phyloP scores from a whole-genome alignment of 2,888 invertebrate genomes.

The Anoncus sp. region DNA sequence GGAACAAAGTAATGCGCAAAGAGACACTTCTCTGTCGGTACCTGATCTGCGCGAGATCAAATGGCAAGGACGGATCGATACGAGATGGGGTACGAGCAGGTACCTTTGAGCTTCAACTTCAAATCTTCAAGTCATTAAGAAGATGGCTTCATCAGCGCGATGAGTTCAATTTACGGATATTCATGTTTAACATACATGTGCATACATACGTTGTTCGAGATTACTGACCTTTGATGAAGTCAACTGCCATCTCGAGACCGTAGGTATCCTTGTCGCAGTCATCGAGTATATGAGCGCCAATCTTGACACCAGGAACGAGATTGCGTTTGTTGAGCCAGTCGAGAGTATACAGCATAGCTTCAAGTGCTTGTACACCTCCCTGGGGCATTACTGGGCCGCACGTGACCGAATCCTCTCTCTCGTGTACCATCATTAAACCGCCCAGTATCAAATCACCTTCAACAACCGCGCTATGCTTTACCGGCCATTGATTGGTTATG shows the following conservation, averaged over 20 bases:
- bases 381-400: constrained; percentile 96
- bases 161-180: constrained; percentile 20
- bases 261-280: constrained; percentile 97
- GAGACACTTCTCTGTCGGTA: not conserved
- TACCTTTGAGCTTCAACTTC: not conserved
- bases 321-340: constrained; percentile 87
- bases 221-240: constrained; percentile 94
- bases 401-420: constrained; percentile 90
- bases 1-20: not conserved
- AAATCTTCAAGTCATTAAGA: not conserved
- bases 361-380: constrained; percentile 93
- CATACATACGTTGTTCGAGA: not conserved
- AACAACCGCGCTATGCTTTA: constrained; percentile 91
- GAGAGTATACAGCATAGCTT: constrained; percentile 94
- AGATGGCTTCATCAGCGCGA: not conserved
- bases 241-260: constrained; percentile 96
- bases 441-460: constrained; percentile 94
- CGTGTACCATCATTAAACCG: constrained; percentile 97
- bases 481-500: constrained; percentile 87
- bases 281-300: constrained; percentile 94
- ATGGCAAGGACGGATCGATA: not conserved
- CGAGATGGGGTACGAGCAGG: not conserved
- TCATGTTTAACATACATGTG: not conserved
- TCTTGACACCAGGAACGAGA: constrained; percentile 88
- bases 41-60: not conserved